phyloP scores from a whole-genome alignment of 2,888 invertebrate species.

The Sympetrum striolatum region DNA sequence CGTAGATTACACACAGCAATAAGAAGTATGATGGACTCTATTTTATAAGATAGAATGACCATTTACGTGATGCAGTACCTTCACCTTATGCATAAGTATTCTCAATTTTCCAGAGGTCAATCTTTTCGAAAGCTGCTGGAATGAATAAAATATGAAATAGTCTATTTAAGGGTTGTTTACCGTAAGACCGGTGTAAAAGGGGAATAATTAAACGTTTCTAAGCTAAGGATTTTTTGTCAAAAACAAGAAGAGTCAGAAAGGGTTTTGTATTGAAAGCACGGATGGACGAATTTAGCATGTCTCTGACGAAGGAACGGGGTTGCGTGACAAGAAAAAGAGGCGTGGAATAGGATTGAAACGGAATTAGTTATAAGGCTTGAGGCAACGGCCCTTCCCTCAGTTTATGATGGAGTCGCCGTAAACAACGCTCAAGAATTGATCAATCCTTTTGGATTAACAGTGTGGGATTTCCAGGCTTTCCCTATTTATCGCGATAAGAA shows the following conservation, averaged over 20 bases:
- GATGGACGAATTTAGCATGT: background rate
- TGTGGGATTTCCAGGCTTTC: too few relatives aligned
- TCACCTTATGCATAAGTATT: too few relatives aligned
- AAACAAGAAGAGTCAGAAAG: background rate
- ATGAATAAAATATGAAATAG: background rate
- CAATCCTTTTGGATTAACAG: background rate
- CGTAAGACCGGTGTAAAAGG: background rate
- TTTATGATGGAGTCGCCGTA: background rate
- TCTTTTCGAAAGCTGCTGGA: too few relatives aligned
- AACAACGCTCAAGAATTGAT: background rate
- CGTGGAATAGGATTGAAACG: background rate
- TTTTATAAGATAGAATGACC: too few relatives aligned
- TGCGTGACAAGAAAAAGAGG: background rate
- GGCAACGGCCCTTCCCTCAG: background rate
- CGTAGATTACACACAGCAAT: too few relatives aligned
- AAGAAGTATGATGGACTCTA: too few relatives aligned
- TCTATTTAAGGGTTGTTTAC: background rate
- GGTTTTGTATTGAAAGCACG: background rate
- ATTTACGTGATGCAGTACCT: too few relatives aligned
- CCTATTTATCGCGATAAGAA: too few relatives aligned
- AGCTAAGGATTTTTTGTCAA: background rate
- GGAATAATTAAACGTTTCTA: background rate
- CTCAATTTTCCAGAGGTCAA: too few relatives aligned
- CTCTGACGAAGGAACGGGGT: background rate
- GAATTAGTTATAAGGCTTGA: background rate